phyloP scores from a whole-genome alignment of 1,140 invertebrate genomes.

The Listronotus bonariensis region DNA sequence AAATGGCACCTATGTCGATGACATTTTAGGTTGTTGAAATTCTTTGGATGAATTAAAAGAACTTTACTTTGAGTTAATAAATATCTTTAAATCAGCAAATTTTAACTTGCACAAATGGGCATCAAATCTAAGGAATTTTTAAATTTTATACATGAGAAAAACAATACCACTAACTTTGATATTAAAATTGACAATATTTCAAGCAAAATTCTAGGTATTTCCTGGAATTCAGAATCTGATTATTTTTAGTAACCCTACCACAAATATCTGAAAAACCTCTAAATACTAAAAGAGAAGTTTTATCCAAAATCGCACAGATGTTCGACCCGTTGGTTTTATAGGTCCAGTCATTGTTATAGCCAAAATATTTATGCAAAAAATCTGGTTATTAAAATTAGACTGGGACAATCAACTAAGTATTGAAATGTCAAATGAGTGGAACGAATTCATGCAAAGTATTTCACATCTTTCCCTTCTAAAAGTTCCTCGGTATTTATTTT shows the following conservation, averaged over 20 bases:
- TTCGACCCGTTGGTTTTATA: conserved; percentile 44
- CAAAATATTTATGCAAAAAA: conserved; percentile 39
- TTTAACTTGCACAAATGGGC: conserved; percentile 4
- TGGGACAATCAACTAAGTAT: conserved; percentile 45
- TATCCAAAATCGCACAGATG: conserved; percentile 37
- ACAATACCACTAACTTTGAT: neutral
- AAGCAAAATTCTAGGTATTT: conserved; percentile 28
- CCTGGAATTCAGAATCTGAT: conserved; percentile 19
- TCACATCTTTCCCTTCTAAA: no score
- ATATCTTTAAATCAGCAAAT: conserved; percentile 18
- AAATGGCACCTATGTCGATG: conserved; percentile 57
- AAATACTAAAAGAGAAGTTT: conserved; percentile 34
- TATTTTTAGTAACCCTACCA: no score
- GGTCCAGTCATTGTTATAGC: conserved; percentile 45
- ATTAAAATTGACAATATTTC: no score
- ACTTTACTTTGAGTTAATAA: conserved; percentile 26
- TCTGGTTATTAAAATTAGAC: conserved; percentile 40
- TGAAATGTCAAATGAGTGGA: no score
- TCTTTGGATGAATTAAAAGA: conserved; percentile 43
- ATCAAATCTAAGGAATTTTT: conserved; percentile 55
- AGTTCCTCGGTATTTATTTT: no score
- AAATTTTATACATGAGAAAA: no score
- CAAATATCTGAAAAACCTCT: no score
- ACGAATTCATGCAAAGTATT: no score
- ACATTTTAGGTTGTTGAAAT: conserved; percentile 51